These are phyloP conservation scores for Troides aeacus DNA, from an alignment of 2,888 invertebrate genomes.

Conservation along the genomic window DNA sequence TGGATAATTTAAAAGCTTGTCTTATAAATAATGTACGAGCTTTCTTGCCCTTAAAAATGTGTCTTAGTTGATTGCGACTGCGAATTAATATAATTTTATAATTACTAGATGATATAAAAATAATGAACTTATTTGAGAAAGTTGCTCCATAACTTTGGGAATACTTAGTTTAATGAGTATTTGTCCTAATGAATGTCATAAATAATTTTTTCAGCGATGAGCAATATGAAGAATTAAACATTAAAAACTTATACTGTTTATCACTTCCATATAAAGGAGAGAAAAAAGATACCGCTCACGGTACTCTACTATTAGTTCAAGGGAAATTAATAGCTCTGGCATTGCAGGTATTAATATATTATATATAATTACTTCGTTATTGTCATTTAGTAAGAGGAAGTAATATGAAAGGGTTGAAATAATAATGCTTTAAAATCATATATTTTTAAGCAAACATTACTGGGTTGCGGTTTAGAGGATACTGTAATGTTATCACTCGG, in stretches of 20 bases:
- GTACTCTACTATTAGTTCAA: slow-evolving; percentile 55
- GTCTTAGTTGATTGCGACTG: no score
- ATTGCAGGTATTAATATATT: slow-evolving; percentile 51
- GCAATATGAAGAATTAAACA: slow-evolving; percentile 40
- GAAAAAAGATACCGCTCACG: slow-evolving; percentile 56
- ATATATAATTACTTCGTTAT: background rate
- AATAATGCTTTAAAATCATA: no score
- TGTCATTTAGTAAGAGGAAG: background rate
- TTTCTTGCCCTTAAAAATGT: no score
- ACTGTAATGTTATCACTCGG: no score
- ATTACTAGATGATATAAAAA: no score
- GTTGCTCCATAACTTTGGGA: no score
- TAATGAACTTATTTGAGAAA: no score
- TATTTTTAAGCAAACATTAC: no score
- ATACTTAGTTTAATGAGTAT: background rate
- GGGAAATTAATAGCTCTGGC: slow-evolving; percentile 64
- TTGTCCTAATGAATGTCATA: background rate
- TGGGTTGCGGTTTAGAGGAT: no score
- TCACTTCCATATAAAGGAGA: slow-evolving; percentile 57
- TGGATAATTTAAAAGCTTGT: background rate
- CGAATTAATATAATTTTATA: no score
- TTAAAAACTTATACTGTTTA: slow-evolving; percentile 60
- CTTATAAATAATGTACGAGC: background rate
- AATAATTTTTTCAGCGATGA: slow-evolving; percentile 43
- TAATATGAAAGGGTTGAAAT: no score